Evolutionary conservation across 2,113 vertebrate genomes (phyloP).

Genomic region (Nesoenas mayeri): DNA sequence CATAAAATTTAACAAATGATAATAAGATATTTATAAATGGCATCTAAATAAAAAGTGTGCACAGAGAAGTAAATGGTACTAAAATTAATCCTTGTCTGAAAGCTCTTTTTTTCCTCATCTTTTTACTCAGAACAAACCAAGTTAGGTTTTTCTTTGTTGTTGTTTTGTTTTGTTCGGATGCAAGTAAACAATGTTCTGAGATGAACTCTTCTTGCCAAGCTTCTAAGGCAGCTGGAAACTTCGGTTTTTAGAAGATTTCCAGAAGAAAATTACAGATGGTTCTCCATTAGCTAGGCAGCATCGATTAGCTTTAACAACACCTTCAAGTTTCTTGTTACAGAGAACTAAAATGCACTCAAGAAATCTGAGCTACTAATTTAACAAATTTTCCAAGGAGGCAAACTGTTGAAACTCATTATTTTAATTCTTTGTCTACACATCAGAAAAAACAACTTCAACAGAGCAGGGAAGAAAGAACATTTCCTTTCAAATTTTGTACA

Average conservation of each 20-base stretch:
- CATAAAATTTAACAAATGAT: constrained; percentile 70
- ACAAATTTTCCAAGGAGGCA: neutral
- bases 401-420: neutral
- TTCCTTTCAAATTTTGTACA: neutral
- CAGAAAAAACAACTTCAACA: neutral
- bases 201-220: neutral
- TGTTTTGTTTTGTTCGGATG: neutral
- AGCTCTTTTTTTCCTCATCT: neutral
- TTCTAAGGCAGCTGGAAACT: neutral
- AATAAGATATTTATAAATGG: constrained; percentile 73
- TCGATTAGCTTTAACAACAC: neutral
- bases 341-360: neutral
- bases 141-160: neutral
- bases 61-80: constrained; percentile 42
- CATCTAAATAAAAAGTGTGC: constrained; percentile 45
- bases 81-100: constrained; percentile 43
- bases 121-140: neutral
- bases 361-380: neutral
- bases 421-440: neutral
- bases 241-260: neutral
- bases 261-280: neutral
- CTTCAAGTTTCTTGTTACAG: neutral
- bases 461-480: neutral
- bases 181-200: neutral
- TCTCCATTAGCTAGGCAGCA: neutral